These are phyloP conservation scores for Eleginops maclovinus DNA, from an alignment of 2,113 vertebrate species.

Conservation along the genomic window DNA sequence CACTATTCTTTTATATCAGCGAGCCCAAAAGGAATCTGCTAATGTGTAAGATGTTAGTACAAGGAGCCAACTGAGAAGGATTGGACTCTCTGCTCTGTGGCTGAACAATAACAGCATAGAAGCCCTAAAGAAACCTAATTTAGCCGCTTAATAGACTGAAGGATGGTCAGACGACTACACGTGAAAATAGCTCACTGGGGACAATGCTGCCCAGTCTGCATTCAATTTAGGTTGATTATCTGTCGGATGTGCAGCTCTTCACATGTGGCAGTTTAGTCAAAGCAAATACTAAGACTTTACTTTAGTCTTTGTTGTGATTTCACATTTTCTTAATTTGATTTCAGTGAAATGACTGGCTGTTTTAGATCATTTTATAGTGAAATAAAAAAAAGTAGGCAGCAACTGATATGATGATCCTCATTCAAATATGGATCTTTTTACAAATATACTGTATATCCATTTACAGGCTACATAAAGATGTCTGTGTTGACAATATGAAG, in stretches of 20 bases:
- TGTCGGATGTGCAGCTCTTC: constrained; percentile 41
- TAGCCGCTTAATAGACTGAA: constrained; percentile 31
- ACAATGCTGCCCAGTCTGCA: constrained; percentile 62
- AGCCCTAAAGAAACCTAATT: constrained; percentile 58
- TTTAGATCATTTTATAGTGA: background rate
- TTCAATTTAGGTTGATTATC: constrained; percentile 41
- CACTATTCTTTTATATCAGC: background rate
- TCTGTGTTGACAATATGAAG: background rate
- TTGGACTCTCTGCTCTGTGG: background rate
- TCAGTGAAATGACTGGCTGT: background rate
- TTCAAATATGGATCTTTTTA: no score
- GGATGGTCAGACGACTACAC: constrained; percentile 42
- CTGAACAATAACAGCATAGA: constrained; percentile 52
- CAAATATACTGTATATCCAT: no score
- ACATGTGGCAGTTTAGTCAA: constrained; percentile 36
- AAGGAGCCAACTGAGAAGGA: background rate
- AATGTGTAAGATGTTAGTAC: background rate
- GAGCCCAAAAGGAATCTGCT: background rate
- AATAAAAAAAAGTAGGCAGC: background rate
- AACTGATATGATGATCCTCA: background rate
- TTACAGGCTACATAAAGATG: no score
- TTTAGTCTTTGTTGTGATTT: background rate
- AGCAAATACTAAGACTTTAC: background rate
- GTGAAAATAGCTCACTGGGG: constrained; percentile 39
- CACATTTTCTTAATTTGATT: background rate